phyloP scores from a whole-genome alignment of 2,888 invertebrate species.

The Tenodera sinensis region DNA sequence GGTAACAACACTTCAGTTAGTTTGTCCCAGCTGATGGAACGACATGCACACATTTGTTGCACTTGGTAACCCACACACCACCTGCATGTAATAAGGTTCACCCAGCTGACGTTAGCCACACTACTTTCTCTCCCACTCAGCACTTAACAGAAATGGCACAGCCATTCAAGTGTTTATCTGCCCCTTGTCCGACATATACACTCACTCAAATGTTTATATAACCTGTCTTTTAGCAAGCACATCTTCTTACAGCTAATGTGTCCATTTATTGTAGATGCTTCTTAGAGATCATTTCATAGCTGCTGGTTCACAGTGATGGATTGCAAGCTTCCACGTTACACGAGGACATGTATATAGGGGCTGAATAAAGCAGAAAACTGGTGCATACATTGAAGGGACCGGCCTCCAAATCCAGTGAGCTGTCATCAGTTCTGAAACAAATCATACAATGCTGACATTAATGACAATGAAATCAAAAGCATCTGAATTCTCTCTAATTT shows the following conservation, averaged over 20 bases:
- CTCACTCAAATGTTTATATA: not conserved
- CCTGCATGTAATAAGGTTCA: not conserved
- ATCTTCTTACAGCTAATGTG: not conserved
- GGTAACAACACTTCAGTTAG: not conserved
- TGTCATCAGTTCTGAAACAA: conserved; percentile 11
- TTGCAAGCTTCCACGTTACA: not conserved
- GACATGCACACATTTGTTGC: conserved; percentile 1
- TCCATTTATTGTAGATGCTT: not conserved
- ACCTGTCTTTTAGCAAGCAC: not conserved
- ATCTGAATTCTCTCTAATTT: no score
- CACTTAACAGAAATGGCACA: not conserved
- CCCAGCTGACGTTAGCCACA: not conserved
- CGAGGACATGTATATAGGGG: not conserved
- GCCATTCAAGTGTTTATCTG: not conserved
- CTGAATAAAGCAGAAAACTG: conserved; percentile 7
- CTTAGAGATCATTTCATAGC: not conserved
- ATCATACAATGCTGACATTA: no score
- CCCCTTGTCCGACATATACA: not conserved
- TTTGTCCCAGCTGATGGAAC: not conserved
- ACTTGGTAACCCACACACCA: conserved; percentile 15
- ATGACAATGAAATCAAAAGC: no score
- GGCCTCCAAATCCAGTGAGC: conserved; percentile 17
- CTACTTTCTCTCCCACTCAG: not conserved
- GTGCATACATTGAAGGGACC: conserved; percentile 15
- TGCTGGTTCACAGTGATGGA: not conserved